A percentile compares a stretch with the other conserved stretches of the same genome.
phyloP scores from a whole-genome alignment of 1,140 invertebrate species.

The Thaumatotibia leucotreta region DNA sequence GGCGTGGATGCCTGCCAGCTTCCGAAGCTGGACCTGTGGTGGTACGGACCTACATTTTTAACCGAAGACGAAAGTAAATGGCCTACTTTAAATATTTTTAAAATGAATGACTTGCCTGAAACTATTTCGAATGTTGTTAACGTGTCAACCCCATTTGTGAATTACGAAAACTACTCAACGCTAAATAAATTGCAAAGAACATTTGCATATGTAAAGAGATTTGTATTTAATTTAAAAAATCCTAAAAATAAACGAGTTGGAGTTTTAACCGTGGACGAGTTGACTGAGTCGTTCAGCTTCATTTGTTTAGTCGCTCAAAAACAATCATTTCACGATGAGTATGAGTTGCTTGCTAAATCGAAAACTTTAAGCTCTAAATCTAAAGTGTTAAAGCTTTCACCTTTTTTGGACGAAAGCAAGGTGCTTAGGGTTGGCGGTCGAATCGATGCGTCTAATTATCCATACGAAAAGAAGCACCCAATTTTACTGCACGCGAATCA shows the following conservation, averaged over 20 bases:
- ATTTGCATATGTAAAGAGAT: conserved; percentile 18
- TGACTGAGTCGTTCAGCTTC: too few relatives aligned
- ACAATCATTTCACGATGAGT: too few relatives aligned
- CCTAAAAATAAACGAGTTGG: conserved; percentile 15
- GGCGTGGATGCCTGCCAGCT: conserved; percentile 8
- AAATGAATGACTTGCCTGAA: conserved; percentile 15
- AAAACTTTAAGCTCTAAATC: too few relatives aligned
- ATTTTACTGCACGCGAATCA: too few relatives aligned
- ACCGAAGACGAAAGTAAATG: conserved; percentile 10
- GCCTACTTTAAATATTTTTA: conserved; percentile 14
- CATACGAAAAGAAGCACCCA: too few relatives aligned
- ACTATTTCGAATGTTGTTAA: neutral
- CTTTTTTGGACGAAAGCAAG: too few relatives aligned
- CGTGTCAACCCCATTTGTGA: neutral
- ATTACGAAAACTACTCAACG: conserved; percentile 17
- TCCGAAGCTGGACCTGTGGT: conserved; percentile 12
- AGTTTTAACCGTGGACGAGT: too few relatives aligned
- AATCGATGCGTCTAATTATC: too few relatives aligned
- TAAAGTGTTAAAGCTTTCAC: too few relatives aligned
- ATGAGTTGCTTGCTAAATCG: too few relatives aligned
- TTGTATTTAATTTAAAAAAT: conserved; percentile 21
- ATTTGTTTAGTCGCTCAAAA: too few relatives aligned
- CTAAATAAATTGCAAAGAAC: conserved; percentile 17
- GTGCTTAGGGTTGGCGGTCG: too few relatives aligned
- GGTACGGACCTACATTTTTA: conserved; percentile 20